phyloP scores from a whole-genome alignment of 2,888 invertebrate species.

The Amaurobius ferox region DNA sequence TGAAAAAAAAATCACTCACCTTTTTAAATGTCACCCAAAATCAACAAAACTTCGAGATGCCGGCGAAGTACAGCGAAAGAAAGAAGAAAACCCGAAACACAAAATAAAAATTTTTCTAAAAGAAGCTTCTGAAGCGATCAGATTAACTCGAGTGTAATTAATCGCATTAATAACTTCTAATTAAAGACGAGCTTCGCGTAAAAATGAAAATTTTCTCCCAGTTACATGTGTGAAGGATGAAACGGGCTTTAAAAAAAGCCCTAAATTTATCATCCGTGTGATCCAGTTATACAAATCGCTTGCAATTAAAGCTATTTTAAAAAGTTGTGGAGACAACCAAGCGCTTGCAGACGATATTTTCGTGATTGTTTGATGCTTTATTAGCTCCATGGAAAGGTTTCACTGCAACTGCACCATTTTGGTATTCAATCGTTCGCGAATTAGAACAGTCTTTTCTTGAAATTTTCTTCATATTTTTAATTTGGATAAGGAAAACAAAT shows the following conservation, averaged over 20 bases:
- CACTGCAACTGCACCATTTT: background rate
- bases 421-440: background rate
- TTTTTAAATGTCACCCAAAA: constrained; percentile 46
- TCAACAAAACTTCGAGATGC: constrained; percentile 43
- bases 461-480: background rate
- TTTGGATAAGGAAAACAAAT: background rate
- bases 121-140: constrained; percentile 64
- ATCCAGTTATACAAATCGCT: constrained; percentile 70
- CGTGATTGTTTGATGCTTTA: constrained; percentile 25
- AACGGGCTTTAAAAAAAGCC: constrained; percentile 30
- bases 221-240: constrained; percentile 47
- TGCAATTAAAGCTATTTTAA: constrained; percentile 71
- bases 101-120: constrained; percentile 52
- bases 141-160: constrained; percentile 68
- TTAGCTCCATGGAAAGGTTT: background rate
- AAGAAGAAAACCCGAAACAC: constrained; percentile 17
- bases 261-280: constrained; percentile 61
- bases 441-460: background rate
- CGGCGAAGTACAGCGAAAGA: constrained; percentile 11
- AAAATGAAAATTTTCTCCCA: constrained; percentile 59
- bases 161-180: constrained; percentile 72
- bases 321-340: constrained; percentile 37
- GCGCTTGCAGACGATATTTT: constrained; percentile 28
- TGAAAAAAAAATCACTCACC: constrained; percentile 18
- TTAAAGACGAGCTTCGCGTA: constrained; percentile 67